Percentiles rank a stretch among this genome's conserved stretches.
phyloP scores from a whole-genome alignment of 2,888 invertebrate genomes.

The Hirtodrosophila confusa region DNA sequence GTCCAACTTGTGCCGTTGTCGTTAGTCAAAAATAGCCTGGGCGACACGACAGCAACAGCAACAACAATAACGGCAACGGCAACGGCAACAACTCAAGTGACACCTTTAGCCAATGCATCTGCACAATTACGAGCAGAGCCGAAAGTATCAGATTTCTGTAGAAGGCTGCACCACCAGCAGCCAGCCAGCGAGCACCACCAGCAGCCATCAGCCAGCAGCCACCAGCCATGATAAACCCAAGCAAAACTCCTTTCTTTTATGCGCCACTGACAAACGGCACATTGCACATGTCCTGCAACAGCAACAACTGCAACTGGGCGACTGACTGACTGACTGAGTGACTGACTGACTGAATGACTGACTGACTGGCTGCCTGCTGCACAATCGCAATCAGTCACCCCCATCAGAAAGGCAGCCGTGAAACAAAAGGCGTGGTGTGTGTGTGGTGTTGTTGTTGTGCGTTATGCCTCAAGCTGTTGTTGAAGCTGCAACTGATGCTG shows the following conservation, averaged over 20 bases:
- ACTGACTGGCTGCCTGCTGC: slow-evolving; percentile 52
- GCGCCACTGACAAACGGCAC: slow-evolving; percentile 80
- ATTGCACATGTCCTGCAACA: slow-evolving; percentile 75
- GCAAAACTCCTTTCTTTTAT: slow-evolving; percentile 77
- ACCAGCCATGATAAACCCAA: slow-evolving; percentile 46
- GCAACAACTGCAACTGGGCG: slow-evolving; percentile 32
- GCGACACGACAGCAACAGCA: slow-evolving; percentile 50
- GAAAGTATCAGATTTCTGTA: slow-evolving; percentile 74
- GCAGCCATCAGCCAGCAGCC: slow-evolving; percentile 40
- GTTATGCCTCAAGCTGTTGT: slow-evolving; percentile 15
- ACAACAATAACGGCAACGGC: slow-evolving; percentile 17
- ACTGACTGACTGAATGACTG: slow-evolving; percentile 14
- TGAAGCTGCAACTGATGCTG: slow-evolving; percentile 39
- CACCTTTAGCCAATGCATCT: slow-evolving; percentile 77
- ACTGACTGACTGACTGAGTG: slow-evolving; percentile 17
- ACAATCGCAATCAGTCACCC: slow-evolving; percentile 78
- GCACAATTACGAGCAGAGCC: slow-evolving; percentile 73
- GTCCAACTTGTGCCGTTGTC: slow-evolving; percentile 71
- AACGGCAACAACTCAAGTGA: slow-evolving; percentile 67
- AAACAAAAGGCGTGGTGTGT: slow-evolving; percentile 67
- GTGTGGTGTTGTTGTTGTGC: slow-evolving; percentile 9
- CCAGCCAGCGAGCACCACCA: slow-evolving; percentile 40
- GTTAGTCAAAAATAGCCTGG: slow-evolving; percentile 67
- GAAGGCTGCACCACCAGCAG: slow-evolving; percentile 48
- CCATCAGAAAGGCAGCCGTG: slow-evolving; percentile 77